phyloP scores from a whole-genome alignment of 1,140 invertebrate genomes.

The Papilio polytes region DNA sequence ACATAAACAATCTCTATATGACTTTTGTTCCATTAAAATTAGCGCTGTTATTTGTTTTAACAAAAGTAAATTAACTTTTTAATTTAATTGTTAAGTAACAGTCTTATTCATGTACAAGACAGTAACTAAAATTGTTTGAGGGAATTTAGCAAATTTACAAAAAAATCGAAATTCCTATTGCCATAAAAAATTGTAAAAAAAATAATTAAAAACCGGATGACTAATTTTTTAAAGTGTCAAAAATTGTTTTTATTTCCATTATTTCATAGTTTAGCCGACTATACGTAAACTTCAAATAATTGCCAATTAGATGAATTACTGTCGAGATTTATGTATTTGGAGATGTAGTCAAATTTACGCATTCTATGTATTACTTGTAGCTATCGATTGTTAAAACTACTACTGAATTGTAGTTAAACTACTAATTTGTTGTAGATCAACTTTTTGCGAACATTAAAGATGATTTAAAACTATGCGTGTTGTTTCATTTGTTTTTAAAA shows the following conservation, averaged over 20 bases:
- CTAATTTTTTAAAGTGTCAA: too few species aligned
- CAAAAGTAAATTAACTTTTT: too few species aligned
- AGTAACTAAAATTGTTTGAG: too few species aligned
- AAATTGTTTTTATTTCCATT: too few species aligned
- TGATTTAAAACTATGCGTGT: constrained; percentile 68
- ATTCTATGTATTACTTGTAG: constrained; percentile 48
- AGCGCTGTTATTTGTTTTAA: not conserved
- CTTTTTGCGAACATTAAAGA: constrained; percentile 77
- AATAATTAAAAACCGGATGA: too few species aligned
- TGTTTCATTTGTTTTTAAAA: constrained; percentile 43
- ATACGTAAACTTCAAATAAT: constrained; percentile 4
- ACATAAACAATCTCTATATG: constrained; percentile 32
- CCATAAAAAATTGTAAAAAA: too few species aligned
- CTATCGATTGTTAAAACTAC: constrained; percentile 67
- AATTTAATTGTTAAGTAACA: too few species aligned
- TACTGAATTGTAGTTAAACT: constrained; percentile 76
- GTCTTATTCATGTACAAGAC: too few species aligned
- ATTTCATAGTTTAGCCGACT: not conserved
- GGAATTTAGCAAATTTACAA: too few species aligned
- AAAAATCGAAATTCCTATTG: too few species aligned
- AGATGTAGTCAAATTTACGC: constrained; percentile 44
- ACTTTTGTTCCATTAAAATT: not conserved
- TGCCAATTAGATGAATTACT: constrained; percentile 1
- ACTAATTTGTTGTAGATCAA: constrained; percentile 72
- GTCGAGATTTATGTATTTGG: constrained; percentile 20